Percentiles rank a stretch among this genome's conserved stretches.
Conservation (phyloP, 2,113 vertebrate genomes). For the Hippocampus guttulatus region DNA sequence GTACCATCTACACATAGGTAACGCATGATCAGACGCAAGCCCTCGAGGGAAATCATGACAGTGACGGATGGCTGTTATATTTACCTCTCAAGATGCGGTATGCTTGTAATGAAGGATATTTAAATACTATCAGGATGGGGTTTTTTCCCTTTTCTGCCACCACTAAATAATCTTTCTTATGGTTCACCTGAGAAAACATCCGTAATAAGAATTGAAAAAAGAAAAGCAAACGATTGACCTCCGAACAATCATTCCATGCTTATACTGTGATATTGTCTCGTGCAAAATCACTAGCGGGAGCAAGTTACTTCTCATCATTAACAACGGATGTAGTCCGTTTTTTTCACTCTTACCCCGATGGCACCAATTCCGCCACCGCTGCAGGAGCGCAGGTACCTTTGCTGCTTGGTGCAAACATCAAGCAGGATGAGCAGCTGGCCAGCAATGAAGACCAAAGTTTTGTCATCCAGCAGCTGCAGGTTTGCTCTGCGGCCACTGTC, state of each 20-base stretch:
- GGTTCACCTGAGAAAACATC: conserved; percentile 75
- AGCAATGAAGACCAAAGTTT: conserved; percentile 80
- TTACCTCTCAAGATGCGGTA: conserved; percentile 83
- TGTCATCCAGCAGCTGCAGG: conserved; percentile 79
- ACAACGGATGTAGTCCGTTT: background rate
- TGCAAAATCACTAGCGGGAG: background rate
- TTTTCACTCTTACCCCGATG: conserved; percentile 71
- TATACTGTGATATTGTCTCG: background rate
- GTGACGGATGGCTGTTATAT: background rate
- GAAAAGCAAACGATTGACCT: background rate
- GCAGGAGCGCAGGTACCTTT: conserved; percentile 80
- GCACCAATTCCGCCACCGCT: conserved; percentile 82
- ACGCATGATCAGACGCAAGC: background rate
- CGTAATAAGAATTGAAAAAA: conserved; percentile 1
- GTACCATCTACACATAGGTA: conserved; percentile 75
- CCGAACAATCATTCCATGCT: background rate
- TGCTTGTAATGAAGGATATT: conserved; percentile 80
- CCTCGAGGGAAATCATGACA: background rate
- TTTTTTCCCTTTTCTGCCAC: conserved; percentile 86
- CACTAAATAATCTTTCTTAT: conserved; percentile 75
- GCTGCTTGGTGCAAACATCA: conserved; percentile 73
- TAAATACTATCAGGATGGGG: conserved; percentile 83
- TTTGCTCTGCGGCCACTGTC: conserved; percentile 82
- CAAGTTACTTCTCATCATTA: background rate
- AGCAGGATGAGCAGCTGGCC: conserved; percentile 83